Evolutionary conservation across 2,888 invertebrate genomes (phyloP).

Genomic region (Aquatica leii): DNA sequence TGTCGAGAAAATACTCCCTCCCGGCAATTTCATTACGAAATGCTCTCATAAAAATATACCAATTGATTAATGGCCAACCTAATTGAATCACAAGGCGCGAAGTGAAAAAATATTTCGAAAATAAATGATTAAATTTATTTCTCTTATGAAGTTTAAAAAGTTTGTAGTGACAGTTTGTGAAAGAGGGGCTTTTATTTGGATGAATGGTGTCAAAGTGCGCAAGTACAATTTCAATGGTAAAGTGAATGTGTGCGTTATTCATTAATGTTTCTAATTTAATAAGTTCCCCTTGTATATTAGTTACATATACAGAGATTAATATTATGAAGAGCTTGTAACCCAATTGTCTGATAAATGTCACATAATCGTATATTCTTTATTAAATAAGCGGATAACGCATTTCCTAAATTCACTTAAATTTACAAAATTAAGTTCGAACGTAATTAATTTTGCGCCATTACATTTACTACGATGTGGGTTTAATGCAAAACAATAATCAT

Average conservation of each 20-base stretch:
- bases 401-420: constrained; percentile 16
- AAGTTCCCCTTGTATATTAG: constrained; percentile 42
- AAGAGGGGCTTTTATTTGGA: constrained; percentile 44
- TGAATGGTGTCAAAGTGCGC: constrained; percentile 35
- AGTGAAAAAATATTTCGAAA: constrained; percentile 56
- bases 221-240: constrained; percentile 22
- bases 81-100: constrained; percentile 60
- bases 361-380: constrained; percentile 29
- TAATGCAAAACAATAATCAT: too few relatives aligned
- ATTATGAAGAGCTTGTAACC: constrained; percentile 36
- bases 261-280: constrained; percentile 48
- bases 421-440: constrained; percentile 9
- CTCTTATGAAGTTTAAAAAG: constrained; percentile 56
- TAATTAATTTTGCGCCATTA: constrained; percentile 1
- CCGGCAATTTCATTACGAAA: constrained; percentile 57
- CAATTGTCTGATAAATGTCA: constrained; percentile 30
- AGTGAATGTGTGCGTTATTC: constrained; percentile 37
- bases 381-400: constrained; percentile 26
- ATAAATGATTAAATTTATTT: constrained; percentile 59
- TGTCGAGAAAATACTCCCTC: constrained; percentile 40
- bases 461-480: not conserved
- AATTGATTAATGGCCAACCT: constrained; percentile 60
- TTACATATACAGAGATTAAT: constrained; percentile 36
- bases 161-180: constrained; percentile 57
- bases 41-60: constrained; percentile 59